Conservation (phyloP, 2,888 invertebrate genomes). For the Drosophila formosana region DNA sequence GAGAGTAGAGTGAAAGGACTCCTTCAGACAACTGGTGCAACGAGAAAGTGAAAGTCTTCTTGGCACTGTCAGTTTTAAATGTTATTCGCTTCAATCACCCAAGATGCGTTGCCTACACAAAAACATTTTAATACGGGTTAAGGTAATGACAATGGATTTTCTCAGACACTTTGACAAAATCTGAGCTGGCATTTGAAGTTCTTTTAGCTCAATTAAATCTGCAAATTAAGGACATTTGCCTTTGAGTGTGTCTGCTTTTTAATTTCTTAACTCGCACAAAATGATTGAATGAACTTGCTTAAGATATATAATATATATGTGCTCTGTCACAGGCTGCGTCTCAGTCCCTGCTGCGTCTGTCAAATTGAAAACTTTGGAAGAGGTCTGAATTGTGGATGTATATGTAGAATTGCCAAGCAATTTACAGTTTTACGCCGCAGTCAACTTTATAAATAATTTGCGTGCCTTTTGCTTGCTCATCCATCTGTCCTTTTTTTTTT, state of each 20-base stretch:
- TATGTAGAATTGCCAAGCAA: slow-evolving; percentile 67
- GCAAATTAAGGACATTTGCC: not conserved
- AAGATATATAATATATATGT: not conserved
- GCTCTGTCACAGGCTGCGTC: not conserved
- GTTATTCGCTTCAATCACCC: not conserved
- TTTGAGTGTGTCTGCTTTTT: not conserved
- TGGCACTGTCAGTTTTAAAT: not conserved
- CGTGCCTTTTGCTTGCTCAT: slow-evolving; percentile 54
- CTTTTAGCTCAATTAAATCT: not conserved
- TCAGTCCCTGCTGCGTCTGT: not conserved
- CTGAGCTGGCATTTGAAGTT: not conserved
- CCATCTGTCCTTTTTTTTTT: slow-evolving; percentile 45
- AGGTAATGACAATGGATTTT: not conserved
- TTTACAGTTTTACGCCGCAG: slow-evolving; percentile 68
- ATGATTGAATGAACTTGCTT: slow-evolving; percentile 38
- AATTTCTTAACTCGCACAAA: not conserved
- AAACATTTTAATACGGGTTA: not conserved
- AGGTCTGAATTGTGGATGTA: slow-evolving; percentile 12
- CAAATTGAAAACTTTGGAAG: slow-evolving; percentile 31
- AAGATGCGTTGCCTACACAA: not conserved
- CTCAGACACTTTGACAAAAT: not conserved
- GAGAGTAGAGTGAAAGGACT: not conserved
- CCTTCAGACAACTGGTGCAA: not conserved
- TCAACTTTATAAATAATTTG: slow-evolving; percentile 65
- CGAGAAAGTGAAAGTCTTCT: not conserved